These are phyloP conservation scores for Drosophila borborema DNA, from an alignment of 2,888 invertebrate genomes.

Conservation along the genomic window DNA sequence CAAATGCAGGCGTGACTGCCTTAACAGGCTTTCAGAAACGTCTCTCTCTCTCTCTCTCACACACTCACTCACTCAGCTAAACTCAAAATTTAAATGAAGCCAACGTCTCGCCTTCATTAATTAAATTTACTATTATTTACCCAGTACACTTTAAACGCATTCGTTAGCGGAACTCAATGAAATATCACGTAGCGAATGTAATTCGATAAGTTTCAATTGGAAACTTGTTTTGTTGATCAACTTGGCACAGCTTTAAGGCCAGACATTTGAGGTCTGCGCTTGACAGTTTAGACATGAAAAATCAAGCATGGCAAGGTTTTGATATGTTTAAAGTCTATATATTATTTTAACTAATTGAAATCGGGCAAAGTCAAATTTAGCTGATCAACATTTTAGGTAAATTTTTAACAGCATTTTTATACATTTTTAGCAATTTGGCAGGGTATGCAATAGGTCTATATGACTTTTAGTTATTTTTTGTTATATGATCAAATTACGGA, in stretches of 20 bases:
- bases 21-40: neutral
- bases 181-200: conserved; percentile 46
- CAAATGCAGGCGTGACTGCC: conserved; percentile 24
- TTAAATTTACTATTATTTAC: conserved; percentile 15
- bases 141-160: conserved; percentile 43
- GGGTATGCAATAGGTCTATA: neutral
- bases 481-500: neutral
- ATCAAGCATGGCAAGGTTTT: conserved; percentile 38
- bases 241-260: conserved; percentile 62
- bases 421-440: neutral
- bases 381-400: neutral
- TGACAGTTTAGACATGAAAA: conserved; percentile 34
- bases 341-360: conserved; percentile 22
- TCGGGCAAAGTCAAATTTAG: neutral
- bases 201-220: conserved; percentile 52
- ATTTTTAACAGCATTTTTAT: neutral
- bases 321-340: conserved; percentile 9
- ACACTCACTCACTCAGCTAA: neutral
- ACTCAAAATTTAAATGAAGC: conserved; percentile 40
- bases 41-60: neutral
- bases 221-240: conserved; percentile 68
- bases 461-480: neutral
- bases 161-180: conserved; percentile 58
- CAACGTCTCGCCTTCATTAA: conserved; percentile 39
- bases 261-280: conserved; percentile 18